phyloP scores from a whole-genome alignment of 2,797 vertebrate genomes.

The Catostomus latipinnis region DNA sequence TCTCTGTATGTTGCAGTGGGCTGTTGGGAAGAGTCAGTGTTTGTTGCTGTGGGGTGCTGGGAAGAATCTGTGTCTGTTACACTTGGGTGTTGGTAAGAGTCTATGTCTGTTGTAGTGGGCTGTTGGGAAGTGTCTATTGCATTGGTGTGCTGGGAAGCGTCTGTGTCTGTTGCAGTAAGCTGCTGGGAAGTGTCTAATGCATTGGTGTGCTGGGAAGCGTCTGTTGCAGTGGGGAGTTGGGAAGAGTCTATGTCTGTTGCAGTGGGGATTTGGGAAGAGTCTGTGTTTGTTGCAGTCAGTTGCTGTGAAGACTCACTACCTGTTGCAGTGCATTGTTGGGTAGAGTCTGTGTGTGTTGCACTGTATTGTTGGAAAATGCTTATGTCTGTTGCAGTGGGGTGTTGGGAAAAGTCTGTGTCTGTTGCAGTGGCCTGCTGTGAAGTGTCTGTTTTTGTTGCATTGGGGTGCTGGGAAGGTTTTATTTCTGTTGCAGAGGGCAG shows the following conservation, averaged over 20 bases:
- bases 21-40: constrained; percentile 18
- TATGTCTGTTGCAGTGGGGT: not conserved
- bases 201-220: too few relatives aligned
- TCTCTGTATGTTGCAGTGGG: constrained; percentile 1
- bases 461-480: not conserved
- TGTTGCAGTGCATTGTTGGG: not conserved
- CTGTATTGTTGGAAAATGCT: not conserved
- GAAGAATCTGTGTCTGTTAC: constrained; percentile 27
- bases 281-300: constrained; percentile 1
- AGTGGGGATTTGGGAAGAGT: not conserved
- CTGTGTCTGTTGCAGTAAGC: too few relatives aligned
- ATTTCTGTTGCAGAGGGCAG: constrained; percentile 25
- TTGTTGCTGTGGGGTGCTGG: not conserved
- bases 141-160: too few relatives aligned
- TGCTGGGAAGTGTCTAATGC: too few relatives aligned
- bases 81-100: constrained; percentile 16
- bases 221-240: too few relatives aligned
- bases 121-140: too few relatives aligned
- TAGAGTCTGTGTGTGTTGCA: not conserved
- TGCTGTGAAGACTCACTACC: constrained; percentile 8
- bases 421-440: not conserved
- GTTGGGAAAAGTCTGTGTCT: not conserved
- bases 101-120: too few relatives aligned
- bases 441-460: not conserved
- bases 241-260: not conserved